phyloP scores from a whole-genome alignment of 2,113 vertebrate species.

The Merops nubicus region DNA sequence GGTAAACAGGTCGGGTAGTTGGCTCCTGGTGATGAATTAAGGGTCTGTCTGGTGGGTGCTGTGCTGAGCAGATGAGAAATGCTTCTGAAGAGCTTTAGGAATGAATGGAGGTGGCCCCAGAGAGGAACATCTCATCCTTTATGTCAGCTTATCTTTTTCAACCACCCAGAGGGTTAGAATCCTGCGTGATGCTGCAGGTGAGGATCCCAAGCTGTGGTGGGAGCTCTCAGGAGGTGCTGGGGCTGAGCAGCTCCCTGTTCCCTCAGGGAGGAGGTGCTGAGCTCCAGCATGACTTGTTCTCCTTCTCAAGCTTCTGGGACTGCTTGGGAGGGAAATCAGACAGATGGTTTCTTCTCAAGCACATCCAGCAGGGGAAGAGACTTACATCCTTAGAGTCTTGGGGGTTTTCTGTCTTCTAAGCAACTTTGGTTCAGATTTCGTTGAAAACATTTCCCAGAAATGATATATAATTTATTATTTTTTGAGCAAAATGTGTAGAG shows the following conservation, averaged over 20 bases:
- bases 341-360: accelerated
- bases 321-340: neutral
- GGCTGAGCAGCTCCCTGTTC: neutral
- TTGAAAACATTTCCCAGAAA: neutral
- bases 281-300: neutral
- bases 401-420: neutral
- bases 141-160: neutral
- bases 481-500: accelerated
- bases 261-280: neutral
- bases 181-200: accelerated
- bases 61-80: neutral
- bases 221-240: neutral
- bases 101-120: accelerated
- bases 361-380: neutral
- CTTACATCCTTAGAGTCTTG: neutral
- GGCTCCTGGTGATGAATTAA: neutral
- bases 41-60: neutral
- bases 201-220: neutral
- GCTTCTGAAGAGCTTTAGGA: accelerated
- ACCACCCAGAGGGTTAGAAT: neutral
- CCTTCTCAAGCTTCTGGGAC: neutral
- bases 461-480: neutral
- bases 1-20: neutral
- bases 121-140: neutral
- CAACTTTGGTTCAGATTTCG: no score